Percentiles rank a stretch among this genome's conserved stretches.
phyloP scores from a whole-genome alignment of 2,113 vertebrate genomes.

The Microtus pennsylvanicus region DNA sequence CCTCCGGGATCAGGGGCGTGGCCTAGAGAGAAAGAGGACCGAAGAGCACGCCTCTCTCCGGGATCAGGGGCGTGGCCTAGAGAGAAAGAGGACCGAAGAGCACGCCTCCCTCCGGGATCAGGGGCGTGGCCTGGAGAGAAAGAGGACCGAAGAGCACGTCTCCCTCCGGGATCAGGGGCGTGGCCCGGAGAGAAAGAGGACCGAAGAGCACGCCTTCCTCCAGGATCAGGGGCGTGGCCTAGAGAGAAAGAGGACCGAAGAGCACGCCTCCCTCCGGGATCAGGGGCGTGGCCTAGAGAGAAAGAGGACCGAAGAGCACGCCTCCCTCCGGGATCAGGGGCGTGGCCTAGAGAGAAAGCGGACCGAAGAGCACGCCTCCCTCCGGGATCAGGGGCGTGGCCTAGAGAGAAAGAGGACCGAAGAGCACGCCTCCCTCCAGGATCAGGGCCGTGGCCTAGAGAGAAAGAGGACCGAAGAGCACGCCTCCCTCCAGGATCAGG shows the following conservation, averaged over 20 bases:
- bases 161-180: not conserved
- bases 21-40: accelerated
- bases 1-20: too few species aligned
- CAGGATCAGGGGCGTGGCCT: not conserved
- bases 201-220: accelerated
- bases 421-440: accelerated
- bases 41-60: accelerated
- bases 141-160: accelerated
- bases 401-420: not conserved
- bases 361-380: accelerated
- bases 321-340: too few species aligned
- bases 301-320: too few species aligned
- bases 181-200: not conserved
- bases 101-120: too few species aligned
- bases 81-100: not conserved
- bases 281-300: not conserved
- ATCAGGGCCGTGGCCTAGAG: not conserved
- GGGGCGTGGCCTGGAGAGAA: not conserved
- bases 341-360: not conserved
- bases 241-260: not conserved
- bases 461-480: not conserved
- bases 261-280: accelerated
- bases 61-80: not conserved
- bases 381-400: not conserved
- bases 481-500: too few species aligned